A percentile compares a stretch with the other conserved stretches of the same genome.
Conservation (phyloP, 2,888 invertebrate genomes). For the Autographa pulchrina region DNA sequence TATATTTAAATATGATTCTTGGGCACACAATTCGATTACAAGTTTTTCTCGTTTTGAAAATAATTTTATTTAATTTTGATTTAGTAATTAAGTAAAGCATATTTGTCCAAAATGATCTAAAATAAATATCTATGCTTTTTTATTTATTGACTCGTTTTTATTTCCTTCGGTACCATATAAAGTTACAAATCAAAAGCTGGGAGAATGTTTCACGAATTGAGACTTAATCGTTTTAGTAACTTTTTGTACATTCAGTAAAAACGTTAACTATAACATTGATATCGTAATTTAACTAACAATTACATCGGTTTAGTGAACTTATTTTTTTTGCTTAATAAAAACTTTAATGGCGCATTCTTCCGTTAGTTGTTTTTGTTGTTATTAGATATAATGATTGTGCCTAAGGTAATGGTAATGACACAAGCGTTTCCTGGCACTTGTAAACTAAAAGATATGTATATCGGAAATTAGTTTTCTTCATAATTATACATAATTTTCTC, state of each 20-base stretch:
- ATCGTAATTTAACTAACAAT: conserved; percentile 16
- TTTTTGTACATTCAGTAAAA: conserved; percentile 22
- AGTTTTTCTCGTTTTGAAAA: too few relatives aligned
- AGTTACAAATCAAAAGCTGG: background rate
- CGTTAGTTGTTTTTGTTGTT: conserved; percentile 21
- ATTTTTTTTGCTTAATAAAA: conserved; percentile 22
- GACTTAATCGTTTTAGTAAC: background rate
- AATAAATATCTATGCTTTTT: too few relatives aligned
- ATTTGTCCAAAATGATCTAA: too few relatives aligned
- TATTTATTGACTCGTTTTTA: background rate
- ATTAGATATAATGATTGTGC: conserved; percentile 19
- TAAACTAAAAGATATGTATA: conserved; percentile 25
- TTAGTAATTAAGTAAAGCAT: too few relatives aligned
- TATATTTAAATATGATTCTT: background rate
- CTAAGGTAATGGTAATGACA: conserved; percentile 26
- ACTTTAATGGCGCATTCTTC: conserved; percentile 18
- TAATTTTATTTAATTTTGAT: too few relatives aligned
- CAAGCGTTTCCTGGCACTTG: conserved; percentile 26
- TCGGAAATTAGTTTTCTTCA: conserved; percentile 42
- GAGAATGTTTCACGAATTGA: conserved; percentile 9
- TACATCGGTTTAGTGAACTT: conserved; percentile 19
- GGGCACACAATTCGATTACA: too few relatives aligned
- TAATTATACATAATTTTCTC: conserved; percentile 28
- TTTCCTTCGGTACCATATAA: background rate
- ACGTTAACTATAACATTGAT: conserved; percentile 12